Evolutionary conservation across 1,140 invertebrate species (phyloP), one percentile per base, ranked within the genome.

Genomic region (Nasonia giraulti): DNA sequence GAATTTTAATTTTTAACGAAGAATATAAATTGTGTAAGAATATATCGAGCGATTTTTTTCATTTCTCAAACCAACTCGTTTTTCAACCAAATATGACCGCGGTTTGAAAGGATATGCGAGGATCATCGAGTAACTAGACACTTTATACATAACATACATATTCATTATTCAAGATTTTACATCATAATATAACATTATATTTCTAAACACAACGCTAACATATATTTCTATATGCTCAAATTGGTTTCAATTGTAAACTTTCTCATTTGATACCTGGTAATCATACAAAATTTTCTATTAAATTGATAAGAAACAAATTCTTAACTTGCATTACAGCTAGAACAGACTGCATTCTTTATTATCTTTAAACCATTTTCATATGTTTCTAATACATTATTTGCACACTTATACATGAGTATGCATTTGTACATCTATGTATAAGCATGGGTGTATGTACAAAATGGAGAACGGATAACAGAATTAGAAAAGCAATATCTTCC

Each of bases 171-270:
- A 91, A 89, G 88, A 90, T 91, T 88, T 83, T 89, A 89, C 90
- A 92, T 90, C 88, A 92, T 91, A 91, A 92, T 92, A 93, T 91
- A 93, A 92, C 91, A 93, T 91, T 92, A 91, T 91, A 80, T 91
- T 89, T 91, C 90, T 91, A 92, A 92, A 92, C 91, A 92, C 90
- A 92, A 93, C 91, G 89, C 91, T 91, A 92, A 91, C 87, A 92
- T 92, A 92, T 92, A 92, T 86, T 92, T 91, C 89, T 92, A 89
- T 90, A 91, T 89, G 83, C 88, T 89, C 86, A 88, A 91, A 89
- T 91, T 87, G 84, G 50, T 84, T 84, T 88, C 88, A 87, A 62
- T 71, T 91, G 69, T 90, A 89, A 89, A 91, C 86, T 77, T 84
- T 88, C 82, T 89, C 87, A 88, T 89, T 87, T 86, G 85, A 87